phyloP scores from a whole-genome alignment of 2,888 invertebrate species.

The Leptinotarsa tumamoca region DNA sequence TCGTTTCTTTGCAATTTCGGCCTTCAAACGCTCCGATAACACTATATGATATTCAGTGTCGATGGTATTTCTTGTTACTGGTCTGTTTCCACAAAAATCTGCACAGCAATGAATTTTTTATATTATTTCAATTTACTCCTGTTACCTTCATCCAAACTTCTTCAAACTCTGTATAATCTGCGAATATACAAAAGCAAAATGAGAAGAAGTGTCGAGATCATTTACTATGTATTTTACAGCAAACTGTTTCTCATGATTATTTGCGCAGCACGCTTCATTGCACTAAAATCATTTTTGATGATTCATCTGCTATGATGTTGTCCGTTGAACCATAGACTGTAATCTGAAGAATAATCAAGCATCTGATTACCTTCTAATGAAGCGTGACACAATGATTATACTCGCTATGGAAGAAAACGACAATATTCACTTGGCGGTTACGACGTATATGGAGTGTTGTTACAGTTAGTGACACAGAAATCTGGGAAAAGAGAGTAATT shows the following conservation, averaged over 20 bases:
- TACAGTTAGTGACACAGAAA: not conserved
- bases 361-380: conserved; percentile 10
- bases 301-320: not conserved
- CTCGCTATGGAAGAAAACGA: not conserved
- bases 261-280: not conserved
- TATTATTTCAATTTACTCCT: no score
- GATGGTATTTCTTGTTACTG: no score
- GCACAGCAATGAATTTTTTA: no score
- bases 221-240: not conserved
- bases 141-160: no score
- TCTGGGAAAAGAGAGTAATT: not conserved
- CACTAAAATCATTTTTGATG: not conserved
- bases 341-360: conserved; percentile 10
- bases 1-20: no score
- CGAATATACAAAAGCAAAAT: no score
- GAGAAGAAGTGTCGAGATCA: no score
- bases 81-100: no score
- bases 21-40: no score
- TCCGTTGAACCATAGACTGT: not conserved
- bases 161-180: no score
- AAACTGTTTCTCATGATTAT: not conserved
- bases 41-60: no score
- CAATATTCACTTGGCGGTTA: not conserved
- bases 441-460: not conserved
- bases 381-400: conserved; percentile 8